Evolutionary conservation across 1,140 invertebrate species (phyloP).

Genomic region (Cecropterus lyciades): DNA sequence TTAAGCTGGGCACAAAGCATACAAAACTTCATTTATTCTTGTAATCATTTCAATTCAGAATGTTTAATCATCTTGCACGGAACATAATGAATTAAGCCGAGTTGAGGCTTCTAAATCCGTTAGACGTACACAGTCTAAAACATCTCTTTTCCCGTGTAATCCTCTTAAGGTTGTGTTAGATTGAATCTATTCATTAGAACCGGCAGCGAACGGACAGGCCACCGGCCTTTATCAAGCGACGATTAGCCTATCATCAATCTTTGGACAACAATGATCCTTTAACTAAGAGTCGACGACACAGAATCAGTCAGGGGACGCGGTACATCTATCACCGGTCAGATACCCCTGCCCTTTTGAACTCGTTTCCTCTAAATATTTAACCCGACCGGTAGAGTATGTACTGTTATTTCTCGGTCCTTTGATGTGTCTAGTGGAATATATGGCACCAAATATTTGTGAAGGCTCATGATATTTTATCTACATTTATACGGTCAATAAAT

Average conservation of each 20-base stretch:
- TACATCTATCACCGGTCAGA: conserved; percentile 54
- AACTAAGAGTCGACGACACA: conserved; percentile 65
- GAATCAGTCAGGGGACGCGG: conserved; percentile 50
- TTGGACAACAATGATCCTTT: conserved; percentile 67
- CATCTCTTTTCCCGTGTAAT: conserved; percentile 36
- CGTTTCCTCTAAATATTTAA: conserved; percentile 38
- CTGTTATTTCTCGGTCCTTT: not conserved
- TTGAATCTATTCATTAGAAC: conserved; percentile 54
- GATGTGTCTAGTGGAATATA: not conserved
- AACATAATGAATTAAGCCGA: conserved; percentile 30
- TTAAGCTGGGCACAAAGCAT: conserved; percentile 1
- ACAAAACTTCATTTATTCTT: conserved; percentile 31
- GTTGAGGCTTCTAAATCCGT: conserved; percentile 30
- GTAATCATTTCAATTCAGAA: conserved; percentile 26
- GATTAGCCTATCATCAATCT: conserved; percentile 73
- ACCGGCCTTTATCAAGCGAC: conserved; percentile 53
- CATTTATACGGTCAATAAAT: not conserved
- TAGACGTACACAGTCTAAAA: conserved; percentile 27
- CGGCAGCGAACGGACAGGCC: conserved; percentile 36
- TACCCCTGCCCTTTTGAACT: conserved; percentile 39
- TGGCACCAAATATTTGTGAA: too few relatives aligned
- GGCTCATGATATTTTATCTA: not conserved
- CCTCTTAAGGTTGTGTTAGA: conserved; percentile 36
- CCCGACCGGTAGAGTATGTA: conserved; percentile 5
- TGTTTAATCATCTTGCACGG: conserved; percentile 15